Percentiles rank a stretch among this genome's conserved stretches.
phyloP scores from a whole-genome alignment of 2,797 vertebrate species.

The Delichon dasypus region DNA sequence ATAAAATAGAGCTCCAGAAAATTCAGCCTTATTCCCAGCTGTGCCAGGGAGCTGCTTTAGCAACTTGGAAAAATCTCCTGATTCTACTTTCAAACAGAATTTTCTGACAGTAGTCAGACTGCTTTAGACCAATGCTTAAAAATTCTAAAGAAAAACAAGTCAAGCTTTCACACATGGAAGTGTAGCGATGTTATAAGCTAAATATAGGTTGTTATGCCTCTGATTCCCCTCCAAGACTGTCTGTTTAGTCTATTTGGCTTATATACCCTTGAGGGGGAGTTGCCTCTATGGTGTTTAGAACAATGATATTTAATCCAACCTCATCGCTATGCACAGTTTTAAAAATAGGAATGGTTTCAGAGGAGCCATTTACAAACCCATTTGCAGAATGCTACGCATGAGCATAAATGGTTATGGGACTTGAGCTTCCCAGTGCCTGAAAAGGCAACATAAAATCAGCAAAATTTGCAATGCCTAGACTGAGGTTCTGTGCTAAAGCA shows the following conservation, averaged over 20 bases:
- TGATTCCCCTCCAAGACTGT: conserved; percentile 2
- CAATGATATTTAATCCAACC: conserved; percentile 21
- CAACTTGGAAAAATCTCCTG: background rate
- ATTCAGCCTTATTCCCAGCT: background rate
- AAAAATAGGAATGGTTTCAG: conserved; percentile 11
- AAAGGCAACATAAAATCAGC: background rate
- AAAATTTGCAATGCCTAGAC: background rate
- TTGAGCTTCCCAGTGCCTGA: background rate
- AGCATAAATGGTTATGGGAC: background rate
- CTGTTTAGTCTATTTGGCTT: conserved; percentile 50
- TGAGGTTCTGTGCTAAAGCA: background rate
- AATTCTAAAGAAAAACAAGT: background rate
- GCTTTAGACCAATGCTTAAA: background rate
- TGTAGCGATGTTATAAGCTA: background rate
- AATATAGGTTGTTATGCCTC: background rate
- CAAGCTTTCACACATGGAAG: background rate
- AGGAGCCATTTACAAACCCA: conserved; percentile 17
- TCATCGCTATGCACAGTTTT: background rate
- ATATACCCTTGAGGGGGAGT: background rate
- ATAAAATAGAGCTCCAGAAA: background rate
- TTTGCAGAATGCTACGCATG: conserved; percentile 6
- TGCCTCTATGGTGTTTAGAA: background rate
- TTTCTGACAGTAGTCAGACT: conserved; percentile 6
- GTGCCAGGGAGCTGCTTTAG: background rate
- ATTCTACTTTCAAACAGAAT: background rate